These are phyloP conservation scores for Porites cylindrica DNA, from an alignment of 92 coral and sea anemone genomes.

Conservation along the genomic window DNA sequence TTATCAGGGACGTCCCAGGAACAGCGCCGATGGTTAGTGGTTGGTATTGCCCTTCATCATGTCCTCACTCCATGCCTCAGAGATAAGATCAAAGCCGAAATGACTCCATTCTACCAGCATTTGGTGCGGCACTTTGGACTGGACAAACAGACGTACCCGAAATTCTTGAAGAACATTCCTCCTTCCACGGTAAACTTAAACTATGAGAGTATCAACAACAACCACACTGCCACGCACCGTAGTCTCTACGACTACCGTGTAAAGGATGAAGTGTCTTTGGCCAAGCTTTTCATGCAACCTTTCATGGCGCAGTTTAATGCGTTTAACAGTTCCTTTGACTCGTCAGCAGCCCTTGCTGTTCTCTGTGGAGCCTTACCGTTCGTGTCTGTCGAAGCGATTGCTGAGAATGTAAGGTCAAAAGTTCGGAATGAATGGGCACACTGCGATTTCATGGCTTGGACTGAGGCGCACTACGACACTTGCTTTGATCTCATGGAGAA, in stretches of 20 bases:
- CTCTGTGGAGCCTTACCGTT: constrained; percentile 56
- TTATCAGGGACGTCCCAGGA: constrained; percentile 11
- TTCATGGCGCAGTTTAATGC: constrained; percentile 70
- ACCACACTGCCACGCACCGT: constrained; percentile 20
- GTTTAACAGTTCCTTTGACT: constrained; percentile 59
- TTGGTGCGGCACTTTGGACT: constrained; percentile 19
- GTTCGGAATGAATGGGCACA: constrained; percentile 76
- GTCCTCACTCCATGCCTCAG: constrained; percentile 38
- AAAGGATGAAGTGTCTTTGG: constrained; percentile 43
- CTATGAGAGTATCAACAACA: constrained; percentile 48
- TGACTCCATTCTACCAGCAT: constrained; percentile 19
- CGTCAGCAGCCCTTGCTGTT: constrained; percentile 60
- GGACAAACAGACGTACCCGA: constrained; percentile 51
- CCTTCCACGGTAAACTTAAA: constrained; percentile 35
- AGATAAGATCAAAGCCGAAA: constrained; percentile 7
- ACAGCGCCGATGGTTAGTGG: constrained; percentile 52
- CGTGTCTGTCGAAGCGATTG: constrained; percentile 10
- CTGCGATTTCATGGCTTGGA: constrained; percentile 64
- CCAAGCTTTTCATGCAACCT: constrained; percentile 68
- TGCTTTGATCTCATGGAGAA: constrained; percentile 66
- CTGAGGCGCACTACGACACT: constrained; percentile 11
- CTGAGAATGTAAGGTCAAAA: constrained; percentile 46
- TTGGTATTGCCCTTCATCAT: constrained; percentile 38
- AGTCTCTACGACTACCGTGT: constrained; percentile 44
- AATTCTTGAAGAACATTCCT: constrained; percentile 1